phyloP scores from a whole-genome alignment of 2,113 vertebrate genomes.

The Triplophysa rosa region DNA sequence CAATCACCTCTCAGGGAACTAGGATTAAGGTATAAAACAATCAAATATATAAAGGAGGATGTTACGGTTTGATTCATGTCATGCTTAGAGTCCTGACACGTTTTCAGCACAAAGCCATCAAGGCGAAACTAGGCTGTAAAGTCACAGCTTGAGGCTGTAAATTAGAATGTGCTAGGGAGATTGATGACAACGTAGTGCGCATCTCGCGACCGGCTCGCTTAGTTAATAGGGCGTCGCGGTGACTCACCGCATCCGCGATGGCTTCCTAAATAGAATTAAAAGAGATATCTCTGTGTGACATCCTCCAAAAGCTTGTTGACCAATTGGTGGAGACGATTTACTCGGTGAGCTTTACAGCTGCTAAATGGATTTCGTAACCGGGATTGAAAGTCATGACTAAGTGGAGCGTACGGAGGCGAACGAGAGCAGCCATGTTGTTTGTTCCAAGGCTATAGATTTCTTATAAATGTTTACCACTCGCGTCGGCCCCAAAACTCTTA shows the following conservation, averaged over 20 bases:
- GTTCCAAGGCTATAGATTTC: constrained; percentile 43
- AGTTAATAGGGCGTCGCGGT: constrained; percentile 49
- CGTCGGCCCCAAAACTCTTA: constrained; percentile 18
- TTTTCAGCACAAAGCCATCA: constrained; percentile 46
- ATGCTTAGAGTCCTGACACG: constrained; percentile 38
- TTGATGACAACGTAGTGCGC: constrained; percentile 48
- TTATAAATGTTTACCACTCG: constrained; percentile 51
- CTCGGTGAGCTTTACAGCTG: constrained; percentile 37
- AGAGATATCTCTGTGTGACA: constrained; percentile 50
- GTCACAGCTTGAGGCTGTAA: constrained; percentile 48
- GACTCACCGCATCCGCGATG: constrained; percentile 40
- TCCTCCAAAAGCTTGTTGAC: constrained; percentile 44
- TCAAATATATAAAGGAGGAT: constrained; percentile 26
- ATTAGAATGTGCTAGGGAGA: constrained; percentile 54
- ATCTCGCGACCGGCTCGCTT: constrained; percentile 44
- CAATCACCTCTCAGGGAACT: constrained; percentile 22
- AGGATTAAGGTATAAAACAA: background rate
- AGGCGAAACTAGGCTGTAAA: constrained; percentile 39
- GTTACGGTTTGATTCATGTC: constrained; percentile 6
- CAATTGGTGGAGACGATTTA: constrained; percentile 39
- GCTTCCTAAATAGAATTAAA: constrained; percentile 48
- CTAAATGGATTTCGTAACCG: constrained; percentile 54
- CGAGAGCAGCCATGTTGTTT: constrained; percentile 13
- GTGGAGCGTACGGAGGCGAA: constrained; percentile 11
- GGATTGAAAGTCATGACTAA: constrained; percentile 12